Evolutionary conservation across 2,888 invertebrate genomes (phyloP).

Genomic region (Tuta absoluta): DNA sequence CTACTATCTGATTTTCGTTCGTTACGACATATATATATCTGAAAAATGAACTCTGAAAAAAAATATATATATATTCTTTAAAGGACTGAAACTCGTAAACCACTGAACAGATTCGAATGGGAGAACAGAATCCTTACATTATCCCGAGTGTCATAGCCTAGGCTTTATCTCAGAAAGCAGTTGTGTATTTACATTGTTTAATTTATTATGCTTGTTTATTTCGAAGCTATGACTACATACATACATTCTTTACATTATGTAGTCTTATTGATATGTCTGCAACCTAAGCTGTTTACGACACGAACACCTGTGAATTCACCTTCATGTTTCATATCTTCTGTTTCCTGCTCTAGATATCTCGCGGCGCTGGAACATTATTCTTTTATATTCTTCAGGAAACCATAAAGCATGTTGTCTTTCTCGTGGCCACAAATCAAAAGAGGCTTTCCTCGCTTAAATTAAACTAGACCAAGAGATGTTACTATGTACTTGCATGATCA

Average conservation of each 20-base stretch:
- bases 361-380: constrained; percentile 48
- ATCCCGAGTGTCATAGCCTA: too few species aligned
- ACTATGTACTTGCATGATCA: background rate
- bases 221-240: background rate
- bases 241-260: background rate
- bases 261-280: background rate
- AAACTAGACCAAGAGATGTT: constrained; percentile 15
- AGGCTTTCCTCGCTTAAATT: constrained; percentile 56
- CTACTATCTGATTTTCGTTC: too few species aligned
- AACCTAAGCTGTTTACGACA: constrained; percentile 1
- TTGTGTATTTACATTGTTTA: too few species aligned
- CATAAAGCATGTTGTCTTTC: constrained; percentile 68
- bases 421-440: constrained; percentile 69
- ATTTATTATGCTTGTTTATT: too few species aligned
- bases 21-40: too few species aligned
- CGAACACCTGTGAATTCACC: constrained; percentile 15
- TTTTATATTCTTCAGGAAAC: constrained; percentile 64
- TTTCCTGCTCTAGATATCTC: constrained; percentile 36
- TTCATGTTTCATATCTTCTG: constrained; percentile 1
- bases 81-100: too few species aligned
- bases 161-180: too few species aligned
- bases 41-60: too few species aligned
- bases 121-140: too few species aligned
- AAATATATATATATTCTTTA: too few species aligned
- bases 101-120: too few species aligned